phyloP scores from a whole-genome alignment of 1,140 invertebrate genomes.

The Zaprionus vittiger region DNA sequence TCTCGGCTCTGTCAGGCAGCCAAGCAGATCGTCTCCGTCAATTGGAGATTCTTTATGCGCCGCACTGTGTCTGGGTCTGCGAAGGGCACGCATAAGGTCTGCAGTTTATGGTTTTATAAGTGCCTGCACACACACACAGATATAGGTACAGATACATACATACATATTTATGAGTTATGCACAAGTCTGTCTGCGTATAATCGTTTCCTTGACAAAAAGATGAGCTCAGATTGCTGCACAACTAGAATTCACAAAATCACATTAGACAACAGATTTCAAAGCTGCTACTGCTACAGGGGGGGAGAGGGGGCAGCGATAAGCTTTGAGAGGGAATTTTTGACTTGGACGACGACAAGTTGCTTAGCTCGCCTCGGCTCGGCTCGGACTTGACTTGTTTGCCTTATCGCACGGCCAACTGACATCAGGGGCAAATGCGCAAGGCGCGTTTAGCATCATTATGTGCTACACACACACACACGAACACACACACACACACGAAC shows the following conservation, averaged over 20 bases:
- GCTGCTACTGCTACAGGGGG: background rate
- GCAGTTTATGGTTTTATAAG: slow-evolving; percentile 57
- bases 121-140: background rate
- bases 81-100: slow-evolving; percentile 66
- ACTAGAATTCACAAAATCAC: slow-evolving; percentile 5
- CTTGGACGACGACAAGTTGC: slow-evolving; percentile 18
- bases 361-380: background rate
- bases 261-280: background rate
- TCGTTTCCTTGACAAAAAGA: slow-evolving; percentile 70
- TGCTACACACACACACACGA: slow-evolving; percentile 5
- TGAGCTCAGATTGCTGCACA: slow-evolving; percentile 39
- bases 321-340: slow-evolving; percentile 19
- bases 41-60: slow-evolving; percentile 79
- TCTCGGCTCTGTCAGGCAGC: slow-evolving; percentile 24
- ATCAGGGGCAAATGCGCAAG: slow-evolving; percentile 64
- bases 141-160: background rate
- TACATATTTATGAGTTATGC: slow-evolving; percentile 12
- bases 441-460: slow-evolving; percentile 52
- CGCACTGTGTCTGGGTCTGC: slow-evolving; percentile 57
- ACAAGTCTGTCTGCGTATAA: background rate
- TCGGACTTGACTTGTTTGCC: slow-evolving; percentile 60
- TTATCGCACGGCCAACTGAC: slow-evolving; percentile 58
- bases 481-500: slow-evolving; percentile 8
- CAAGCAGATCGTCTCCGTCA: slow-evolving; percentile 47
- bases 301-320: slow-evolving; percentile 19